These are phyloP conservation scores for Characodon lateralis DNA, from an alignment of 2,797 vertebrate genomes.

Conservation along the genomic window DNA sequence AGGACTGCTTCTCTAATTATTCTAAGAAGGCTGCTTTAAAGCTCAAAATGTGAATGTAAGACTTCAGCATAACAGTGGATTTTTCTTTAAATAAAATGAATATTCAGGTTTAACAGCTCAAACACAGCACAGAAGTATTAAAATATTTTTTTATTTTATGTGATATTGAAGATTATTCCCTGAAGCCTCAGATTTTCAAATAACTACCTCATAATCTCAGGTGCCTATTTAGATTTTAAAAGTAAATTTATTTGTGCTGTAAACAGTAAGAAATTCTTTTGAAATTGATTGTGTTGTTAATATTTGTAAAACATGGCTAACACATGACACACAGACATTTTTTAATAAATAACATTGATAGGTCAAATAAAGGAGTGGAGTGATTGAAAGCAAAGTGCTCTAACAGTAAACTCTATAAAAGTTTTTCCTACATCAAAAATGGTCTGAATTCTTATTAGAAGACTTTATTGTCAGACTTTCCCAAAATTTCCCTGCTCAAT, in stretches of 20 bases:
- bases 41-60: slow-evolving; percentile 16
- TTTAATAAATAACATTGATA: background rate
- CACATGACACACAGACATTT: background rate
- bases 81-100: background rate
- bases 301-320: background rate
- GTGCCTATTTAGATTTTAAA: slow-evolving; percentile 60
- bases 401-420: background rate
- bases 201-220: slow-evolving; percentile 48
- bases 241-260: slow-evolving; percentile 61
- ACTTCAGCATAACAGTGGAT: background rate
- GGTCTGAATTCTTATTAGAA: slow-evolving; percentile 11
- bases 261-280: slow-evolving; percentile 55
- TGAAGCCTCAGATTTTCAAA: slow-evolving; percentile 27
- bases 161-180: slow-evolving; percentile 14
- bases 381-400: slow-evolving; percentile 6
- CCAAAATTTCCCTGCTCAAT: slow-evolving; percentile 49
- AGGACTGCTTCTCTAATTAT: slow-evolving; percentile 13
- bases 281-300: slow-evolving; percentile 28
- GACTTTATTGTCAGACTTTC: slow-evolving; percentile 36
- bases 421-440: background rate
- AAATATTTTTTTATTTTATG: background rate
- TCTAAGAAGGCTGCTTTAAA: background rate
- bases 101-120: background rate
- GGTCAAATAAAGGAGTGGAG: background rate
- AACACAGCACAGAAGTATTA: background rate